Evolutionary conservation across 1,140 invertebrate species (phyloP), one percentile per base, ranked within the genome.

Genomic region (Polypedilum vanderplanki): DNA sequence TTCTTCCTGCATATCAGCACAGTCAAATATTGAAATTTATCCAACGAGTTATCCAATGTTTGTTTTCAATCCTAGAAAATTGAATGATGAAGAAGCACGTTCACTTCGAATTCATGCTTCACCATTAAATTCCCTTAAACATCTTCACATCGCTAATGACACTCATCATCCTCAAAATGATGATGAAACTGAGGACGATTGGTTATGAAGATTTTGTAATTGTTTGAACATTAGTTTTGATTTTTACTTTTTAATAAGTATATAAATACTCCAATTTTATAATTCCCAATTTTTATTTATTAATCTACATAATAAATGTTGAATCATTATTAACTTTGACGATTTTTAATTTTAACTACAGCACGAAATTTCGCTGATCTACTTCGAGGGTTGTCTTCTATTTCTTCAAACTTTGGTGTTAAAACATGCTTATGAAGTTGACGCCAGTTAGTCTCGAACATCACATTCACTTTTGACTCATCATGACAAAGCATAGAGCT

Each of bases 291-390:
- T 57, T 57, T 57, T 57, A n/a, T n/a, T 57, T 57, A 57, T 57
- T 57, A 3, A 12, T 57, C 12, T n/a, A n/a, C 15, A 57, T 4
- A 57, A n/a, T 57, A n/a, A 57, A 12, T 12, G 3, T 57, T 12
- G 9, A 8, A 46, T 46, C 9, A 46, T n/a, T 57, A 4, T n/a
- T n/a, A 57, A 57, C 10, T 57, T 12, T 57, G n/a, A 3, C 9
- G n/a, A 15, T 12, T 57, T 70, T 22, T n/a, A 40, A 92, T 79
- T 84, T 90, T 93, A 76, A 88, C 81, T 75, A 94, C 92, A 77
- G 91, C 93, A 81, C 96, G 85, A 67, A 98, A 83, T 84, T 95
- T 96, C 1, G 95, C 94, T 74, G 94, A 97, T 77, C 94, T 85
- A 79, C 91, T 90, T 80, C 93, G 85, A 65, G 94, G 93, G 85